Percentiles rank a stretch among this genome's conserved stretches.
Conservation (phyloP, 1,140 invertebrate species). For the Atta texana region DNA sequence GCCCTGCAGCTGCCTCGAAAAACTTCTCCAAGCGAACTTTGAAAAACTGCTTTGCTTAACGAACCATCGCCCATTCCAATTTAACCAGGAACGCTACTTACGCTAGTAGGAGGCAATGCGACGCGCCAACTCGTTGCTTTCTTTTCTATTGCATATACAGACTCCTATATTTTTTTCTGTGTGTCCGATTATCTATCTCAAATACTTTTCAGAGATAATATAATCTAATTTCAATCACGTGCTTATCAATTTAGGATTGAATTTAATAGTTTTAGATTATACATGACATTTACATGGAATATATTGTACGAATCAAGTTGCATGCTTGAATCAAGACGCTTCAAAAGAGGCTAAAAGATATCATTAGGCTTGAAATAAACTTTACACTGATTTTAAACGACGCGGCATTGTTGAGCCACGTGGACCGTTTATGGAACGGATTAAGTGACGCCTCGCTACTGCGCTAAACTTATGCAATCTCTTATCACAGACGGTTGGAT, state of each 20-base stretch:
- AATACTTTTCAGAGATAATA: neutral
- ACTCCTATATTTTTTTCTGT: neutral
- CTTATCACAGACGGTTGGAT: slow-evolving; percentile 68
- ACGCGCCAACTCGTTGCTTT: slow-evolving; percentile 59
- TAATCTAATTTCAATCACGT: too few species aligned
- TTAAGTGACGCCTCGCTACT: slow-evolving; percentile 60
- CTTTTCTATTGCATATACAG: neutral
- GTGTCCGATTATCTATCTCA: neutral
- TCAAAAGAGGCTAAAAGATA: slow-evolving; percentile 1
- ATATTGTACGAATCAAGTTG: neutral
- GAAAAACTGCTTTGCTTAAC: slow-evolving; percentile 84
- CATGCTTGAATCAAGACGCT: neutral
- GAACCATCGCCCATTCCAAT: slow-evolving; percentile 82
- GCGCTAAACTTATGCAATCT: slow-evolving; percentile 72
- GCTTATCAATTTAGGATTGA: neutral
- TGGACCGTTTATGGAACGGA: slow-evolving; percentile 66
- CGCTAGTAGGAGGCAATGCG: slow-evolving; percentile 58
- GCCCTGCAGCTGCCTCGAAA: slow-evolving; percentile 77
- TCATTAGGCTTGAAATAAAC: slow-evolving; percentile 26
- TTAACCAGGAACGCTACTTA: slow-evolving; percentile 80
- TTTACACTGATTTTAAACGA: neutral
- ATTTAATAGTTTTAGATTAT: neutral
- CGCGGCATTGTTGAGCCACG: slow-evolving; percentile 47
- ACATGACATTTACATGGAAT: neutral
- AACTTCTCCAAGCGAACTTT: slow-evolving; percentile 75